Conservation (phyloP, 2,113 vertebrate genomes). For the Hypocryptadius cinnamomeus region DNA sequence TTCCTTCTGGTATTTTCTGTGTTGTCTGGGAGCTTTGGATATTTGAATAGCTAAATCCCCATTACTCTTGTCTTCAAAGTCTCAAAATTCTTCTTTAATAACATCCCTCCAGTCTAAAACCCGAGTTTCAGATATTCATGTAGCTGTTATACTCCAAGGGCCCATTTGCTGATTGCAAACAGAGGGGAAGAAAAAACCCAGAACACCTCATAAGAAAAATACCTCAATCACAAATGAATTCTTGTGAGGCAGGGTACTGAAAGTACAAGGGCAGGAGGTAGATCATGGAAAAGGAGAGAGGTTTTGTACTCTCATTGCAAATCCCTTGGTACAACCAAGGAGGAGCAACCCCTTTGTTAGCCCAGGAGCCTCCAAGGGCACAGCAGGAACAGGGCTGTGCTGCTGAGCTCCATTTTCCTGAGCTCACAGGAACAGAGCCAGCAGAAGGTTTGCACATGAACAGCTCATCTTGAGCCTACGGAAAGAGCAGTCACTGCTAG, state of each 20-base stretch:
- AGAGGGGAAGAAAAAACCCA: not conserved
- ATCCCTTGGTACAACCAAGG: not conserved
- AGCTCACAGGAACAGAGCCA: not conserved
- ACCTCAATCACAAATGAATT: not conserved
- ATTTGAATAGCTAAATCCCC: not conserved
- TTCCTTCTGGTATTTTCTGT: not conserved
- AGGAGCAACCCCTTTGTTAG: not conserved
- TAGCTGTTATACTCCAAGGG: not conserved
- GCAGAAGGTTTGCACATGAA: fast-evolving
- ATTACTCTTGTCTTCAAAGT: not conserved
- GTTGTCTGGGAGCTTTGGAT: not conserved
- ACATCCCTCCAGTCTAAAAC: not conserved
- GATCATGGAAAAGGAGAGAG: not conserved
- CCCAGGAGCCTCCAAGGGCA: not conserved
- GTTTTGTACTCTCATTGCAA: not conserved
- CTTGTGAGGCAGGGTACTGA: not conserved
- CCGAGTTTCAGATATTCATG: not conserved
- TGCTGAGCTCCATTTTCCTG: not conserved
- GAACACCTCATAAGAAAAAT: not conserved
- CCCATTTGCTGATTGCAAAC: not conserved
- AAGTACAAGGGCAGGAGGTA: not conserved
- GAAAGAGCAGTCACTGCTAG: not conserved
- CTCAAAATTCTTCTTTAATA: not conserved
- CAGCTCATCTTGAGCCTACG: not conserved
- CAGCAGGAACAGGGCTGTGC: not conserved